Evolutionary conservation across 2,797 vertebrate genomes (phyloP).

Genomic region (Discoglossus pictus): DNA sequence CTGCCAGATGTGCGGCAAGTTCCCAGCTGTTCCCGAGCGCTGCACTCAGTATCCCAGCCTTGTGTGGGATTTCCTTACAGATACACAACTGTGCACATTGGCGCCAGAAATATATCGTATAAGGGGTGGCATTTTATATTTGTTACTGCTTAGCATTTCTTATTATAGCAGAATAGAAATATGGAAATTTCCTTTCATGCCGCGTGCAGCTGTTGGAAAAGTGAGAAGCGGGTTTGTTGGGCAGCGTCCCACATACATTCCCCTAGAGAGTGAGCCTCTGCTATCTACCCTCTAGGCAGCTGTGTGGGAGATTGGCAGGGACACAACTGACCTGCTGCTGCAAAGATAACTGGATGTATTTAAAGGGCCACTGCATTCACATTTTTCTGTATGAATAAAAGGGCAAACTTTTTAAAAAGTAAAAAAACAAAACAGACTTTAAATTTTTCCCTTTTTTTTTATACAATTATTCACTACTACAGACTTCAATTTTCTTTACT

Average conservation of each 20-base stretch:
- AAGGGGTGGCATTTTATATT: background rate
- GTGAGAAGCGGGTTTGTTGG: constrained; percentile 8
- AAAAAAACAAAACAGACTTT: no score
- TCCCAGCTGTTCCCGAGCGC: constrained; percentile 22
- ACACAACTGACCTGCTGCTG: background rate
- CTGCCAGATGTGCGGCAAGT: constrained; percentile 28
- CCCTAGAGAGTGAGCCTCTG: no score
- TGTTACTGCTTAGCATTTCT: constrained; percentile 6
- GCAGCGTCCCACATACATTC: background rate
- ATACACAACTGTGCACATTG: background rate
- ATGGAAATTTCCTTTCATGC: background rate
- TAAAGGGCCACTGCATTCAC: no score
- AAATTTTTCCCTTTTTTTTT: no score
- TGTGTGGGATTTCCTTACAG: constrained; percentile 37
- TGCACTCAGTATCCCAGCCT: constrained; percentile 7
- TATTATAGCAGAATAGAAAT: constrained; percentile 31
- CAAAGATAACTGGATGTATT: no score
- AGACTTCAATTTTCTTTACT: no score
- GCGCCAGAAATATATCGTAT: background rate
- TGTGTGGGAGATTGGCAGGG: background rate
- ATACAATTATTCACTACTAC: no score
- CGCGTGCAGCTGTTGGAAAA: constrained; percentile 31
- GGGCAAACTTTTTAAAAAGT: no score
- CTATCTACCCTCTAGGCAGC: constrained; percentile 9
- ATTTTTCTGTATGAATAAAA: no score